These are phyloP conservation scores for Trichopria drosophilae DNA, from an alignment of 2,888 invertebrate species.

Conservation along the genomic window DNA sequence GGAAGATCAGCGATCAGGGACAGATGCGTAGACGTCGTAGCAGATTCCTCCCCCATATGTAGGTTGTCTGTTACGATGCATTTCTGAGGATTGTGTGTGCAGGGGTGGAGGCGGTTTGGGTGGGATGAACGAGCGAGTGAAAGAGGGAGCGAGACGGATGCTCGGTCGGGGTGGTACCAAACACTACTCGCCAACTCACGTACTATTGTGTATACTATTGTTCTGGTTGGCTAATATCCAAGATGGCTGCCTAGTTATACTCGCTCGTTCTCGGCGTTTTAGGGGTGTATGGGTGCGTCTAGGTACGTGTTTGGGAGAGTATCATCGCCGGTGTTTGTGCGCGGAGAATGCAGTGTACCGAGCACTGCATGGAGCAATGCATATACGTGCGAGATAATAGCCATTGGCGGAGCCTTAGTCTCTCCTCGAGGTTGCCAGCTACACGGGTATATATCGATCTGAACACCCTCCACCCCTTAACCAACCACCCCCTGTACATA, in stretches of 20 bases:
- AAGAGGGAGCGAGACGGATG: constrained; percentile 28
- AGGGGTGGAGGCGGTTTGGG: constrained; percentile 16
- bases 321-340: constrained; percentile 33
- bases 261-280: constrained; percentile 27
- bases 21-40: too few species aligned
- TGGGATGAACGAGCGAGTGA: constrained; percentile 21
- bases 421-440: constrained; percentile 28
- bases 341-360: constrained; percentile 45
- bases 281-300: constrained; percentile 24
- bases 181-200: constrained; percentile 51
- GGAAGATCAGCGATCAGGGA: too few species aligned
- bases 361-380: constrained; percentile 40
- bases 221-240: constrained; percentile 59
- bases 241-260: constrained; percentile 56
- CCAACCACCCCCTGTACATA: constrained; percentile 12
- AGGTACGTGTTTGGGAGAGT: constrained; percentile 27
- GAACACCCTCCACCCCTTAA: constrained; percentile 3
- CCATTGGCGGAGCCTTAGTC: constrained; percentile 49
- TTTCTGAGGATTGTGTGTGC: constrained; percentile 20
- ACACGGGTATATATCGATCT: constrained; percentile 3
- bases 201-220: constrained; percentile 57
- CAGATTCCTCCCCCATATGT: too few species aligned
- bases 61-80: constrained; percentile 20
- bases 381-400: constrained; percentile 49
- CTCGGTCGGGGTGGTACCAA: constrained; percentile 45